Conservation (phyloP, 2,797 vertebrate species). For the Amazonetta brasiliensis region DNA sequence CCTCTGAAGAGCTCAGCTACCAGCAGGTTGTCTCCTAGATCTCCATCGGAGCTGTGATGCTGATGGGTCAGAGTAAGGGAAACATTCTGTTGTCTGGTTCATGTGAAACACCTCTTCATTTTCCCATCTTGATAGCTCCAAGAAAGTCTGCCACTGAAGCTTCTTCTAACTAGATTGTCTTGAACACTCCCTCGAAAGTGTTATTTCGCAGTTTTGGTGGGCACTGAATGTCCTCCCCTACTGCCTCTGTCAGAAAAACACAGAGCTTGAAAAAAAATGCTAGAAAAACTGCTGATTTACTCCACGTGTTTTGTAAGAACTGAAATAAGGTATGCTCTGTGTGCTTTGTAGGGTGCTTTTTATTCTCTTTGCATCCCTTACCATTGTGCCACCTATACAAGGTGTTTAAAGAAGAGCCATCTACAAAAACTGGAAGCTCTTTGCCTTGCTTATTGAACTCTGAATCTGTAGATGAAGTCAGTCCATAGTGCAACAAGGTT, state of each 20-base stretch:
- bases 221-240: neutral
- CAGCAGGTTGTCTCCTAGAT: neutral
- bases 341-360: neutral
- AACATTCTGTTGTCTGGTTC: neutral
- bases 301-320: neutral
- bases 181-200: neutral
- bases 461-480: neutral
- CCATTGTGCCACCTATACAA: neutral
- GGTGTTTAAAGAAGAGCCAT: neutral
- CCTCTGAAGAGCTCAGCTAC: neutral
- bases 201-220: neutral
- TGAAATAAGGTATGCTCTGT: fast-evolving
- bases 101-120: neutral
- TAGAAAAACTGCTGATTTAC: neutral
- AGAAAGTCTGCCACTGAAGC: neutral
- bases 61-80: neutral
- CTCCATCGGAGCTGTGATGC: neutral
- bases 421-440: neutral
- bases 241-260: neutral
- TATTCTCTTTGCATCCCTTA: neutral
- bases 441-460: neutral
- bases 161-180: neutral
- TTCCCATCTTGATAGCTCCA: neutral
- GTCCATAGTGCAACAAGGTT: neutral
- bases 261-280: neutral